phyloP scores from a whole-genome alignment of 2,113 vertebrate genomes.

The Puffinus mauretanicus region DNA sequence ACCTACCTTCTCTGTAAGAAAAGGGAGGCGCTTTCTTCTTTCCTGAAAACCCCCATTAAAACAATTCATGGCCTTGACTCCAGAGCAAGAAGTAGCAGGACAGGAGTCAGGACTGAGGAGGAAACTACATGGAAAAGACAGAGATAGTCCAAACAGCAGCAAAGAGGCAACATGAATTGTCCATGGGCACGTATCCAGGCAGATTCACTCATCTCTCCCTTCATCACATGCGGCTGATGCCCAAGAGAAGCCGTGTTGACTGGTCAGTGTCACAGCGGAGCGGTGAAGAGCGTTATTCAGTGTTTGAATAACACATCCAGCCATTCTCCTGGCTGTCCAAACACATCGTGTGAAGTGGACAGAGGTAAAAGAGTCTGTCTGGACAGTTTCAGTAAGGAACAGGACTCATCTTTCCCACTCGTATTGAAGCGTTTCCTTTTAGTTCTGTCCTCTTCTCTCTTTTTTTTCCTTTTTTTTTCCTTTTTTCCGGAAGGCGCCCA shows the following conservation, averaged over 20 bases:
- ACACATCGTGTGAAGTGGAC: background rate
- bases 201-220: background rate
- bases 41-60: background rate
- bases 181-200: background rate
- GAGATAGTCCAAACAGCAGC: background rate
- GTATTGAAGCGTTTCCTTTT: background rate
- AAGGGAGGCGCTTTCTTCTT: background rate
- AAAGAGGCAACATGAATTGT: background rate
- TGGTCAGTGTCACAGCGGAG: background rate
- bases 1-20: background rate
- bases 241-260: background rate
- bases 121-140: background rate
- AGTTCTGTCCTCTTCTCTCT: background rate
- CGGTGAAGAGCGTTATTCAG: background rate
- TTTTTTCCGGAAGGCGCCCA: background rate
- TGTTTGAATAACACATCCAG: background rate
- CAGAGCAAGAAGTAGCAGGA: background rate
- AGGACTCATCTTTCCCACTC: background rate
- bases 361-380: background rate
- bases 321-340: background rate
- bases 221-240: background rate
- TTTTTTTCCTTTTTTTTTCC: too few relatives aligned
- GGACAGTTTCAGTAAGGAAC: background rate
- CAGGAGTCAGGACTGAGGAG: background rate
- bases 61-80: background rate